Percentiles rank a stretch among this genome's conserved stretches.
phyloP scores from a whole-genome alignment of 1,140 invertebrate genomes.

The Drosophila bifasciata region DNA sequence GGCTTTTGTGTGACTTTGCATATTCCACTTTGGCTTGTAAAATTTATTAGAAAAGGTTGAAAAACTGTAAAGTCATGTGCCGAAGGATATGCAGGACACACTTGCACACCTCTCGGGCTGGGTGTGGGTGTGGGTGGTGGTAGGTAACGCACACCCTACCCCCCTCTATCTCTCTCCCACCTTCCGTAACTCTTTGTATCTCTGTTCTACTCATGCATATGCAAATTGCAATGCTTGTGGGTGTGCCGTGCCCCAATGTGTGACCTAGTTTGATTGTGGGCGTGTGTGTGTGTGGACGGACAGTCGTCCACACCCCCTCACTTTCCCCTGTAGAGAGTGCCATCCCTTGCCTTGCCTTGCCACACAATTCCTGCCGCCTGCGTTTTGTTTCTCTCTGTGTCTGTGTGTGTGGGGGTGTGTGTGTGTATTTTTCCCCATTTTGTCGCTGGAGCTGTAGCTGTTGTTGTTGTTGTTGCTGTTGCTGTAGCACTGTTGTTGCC shows the following conservation, averaged over 20 bases:
- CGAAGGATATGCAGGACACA: conserved; percentile 50
- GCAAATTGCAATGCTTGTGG: conserved; percentile 68
- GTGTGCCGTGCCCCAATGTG: conserved; percentile 23
- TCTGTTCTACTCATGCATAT: conserved; percentile 67
- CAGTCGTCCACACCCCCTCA: not conserved
- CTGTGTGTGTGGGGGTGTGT: too few relatives aligned
- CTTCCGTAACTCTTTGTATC: conserved; percentile 33
- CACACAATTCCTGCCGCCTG: conserved; percentile 34
- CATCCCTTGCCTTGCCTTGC: not conserved
- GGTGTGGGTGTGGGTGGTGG: conserved; percentile 15
- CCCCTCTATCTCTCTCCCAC: not conserved
- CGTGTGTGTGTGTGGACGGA: too few relatives aligned
- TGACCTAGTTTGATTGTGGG: conserved; percentile 79
- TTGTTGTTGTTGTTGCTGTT: conserved; percentile 3
- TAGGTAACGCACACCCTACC: conserved; percentile 1
- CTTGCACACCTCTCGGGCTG: conserved; percentile 41
- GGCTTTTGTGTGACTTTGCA: conserved; percentile 66
- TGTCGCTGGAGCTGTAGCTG: conserved; percentile 28
- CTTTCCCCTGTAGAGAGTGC: too few relatives aligned
- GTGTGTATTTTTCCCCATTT: conserved; percentile 55
- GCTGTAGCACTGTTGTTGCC: not conserved
- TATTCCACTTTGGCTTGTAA: conserved; percentile 51
- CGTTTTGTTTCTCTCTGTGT: conserved; percentile 32
- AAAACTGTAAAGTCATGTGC: conserved; percentile 70
- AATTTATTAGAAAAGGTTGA: conserved; percentile 77